Percentiles rank a stretch among this genome's conserved stretches.
phyloP scores from a whole-genome alignment of 2,113 vertebrate species.

The Siniperca chuatsi region DNA sequence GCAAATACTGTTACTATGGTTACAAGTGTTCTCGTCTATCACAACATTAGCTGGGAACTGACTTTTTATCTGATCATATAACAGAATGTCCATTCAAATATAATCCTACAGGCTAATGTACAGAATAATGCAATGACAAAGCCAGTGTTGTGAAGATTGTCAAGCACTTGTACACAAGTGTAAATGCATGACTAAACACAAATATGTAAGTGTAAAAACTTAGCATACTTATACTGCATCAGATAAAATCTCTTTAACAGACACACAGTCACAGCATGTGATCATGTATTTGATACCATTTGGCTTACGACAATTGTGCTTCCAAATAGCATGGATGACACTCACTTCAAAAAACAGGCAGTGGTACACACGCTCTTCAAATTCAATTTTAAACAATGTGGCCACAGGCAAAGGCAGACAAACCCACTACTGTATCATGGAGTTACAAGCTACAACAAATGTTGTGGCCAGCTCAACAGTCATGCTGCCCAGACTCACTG shows the following conservation, averaged over 20 bases:
- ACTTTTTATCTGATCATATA: background rate
- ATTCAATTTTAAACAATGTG: slow-evolving; percentile 64
- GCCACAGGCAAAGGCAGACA: slow-evolving; percentile 56
- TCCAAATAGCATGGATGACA: slow-evolving; percentile 43
- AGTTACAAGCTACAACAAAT: slow-evolving; percentile 43
- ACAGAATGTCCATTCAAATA: background rate
- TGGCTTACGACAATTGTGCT: slow-evolving; percentile 44
- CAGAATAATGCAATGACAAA: background rate
- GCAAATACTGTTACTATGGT: background rate
- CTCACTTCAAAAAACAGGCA: slow-evolving; percentile 40
- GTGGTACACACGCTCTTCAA: slow-evolving; percentile 21
- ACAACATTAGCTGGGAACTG: background rate
- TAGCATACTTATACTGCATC: background rate
- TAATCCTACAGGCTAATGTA: background rate
- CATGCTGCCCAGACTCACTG: slow-evolving; percentile 16
- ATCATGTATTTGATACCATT: slow-evolving; percentile 21
- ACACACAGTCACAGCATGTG: background rate
- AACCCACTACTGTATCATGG: slow-evolving; percentile 16
- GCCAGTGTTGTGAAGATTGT: background rate
- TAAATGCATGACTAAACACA: background rate
- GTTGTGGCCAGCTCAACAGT: slow-evolving; percentile 32
- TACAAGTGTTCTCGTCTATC: background rate
- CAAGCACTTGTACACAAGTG: background rate
- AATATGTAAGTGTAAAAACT: background rate
- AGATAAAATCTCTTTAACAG: background rate